A percentile compares a stretch with the other conserved stretches of the same genome.
These are phyloP conservation scores for Acleris sparsana DNA, from an alignment of 2,888 invertebrate genomes.

Conservation along the genomic window DNA sequence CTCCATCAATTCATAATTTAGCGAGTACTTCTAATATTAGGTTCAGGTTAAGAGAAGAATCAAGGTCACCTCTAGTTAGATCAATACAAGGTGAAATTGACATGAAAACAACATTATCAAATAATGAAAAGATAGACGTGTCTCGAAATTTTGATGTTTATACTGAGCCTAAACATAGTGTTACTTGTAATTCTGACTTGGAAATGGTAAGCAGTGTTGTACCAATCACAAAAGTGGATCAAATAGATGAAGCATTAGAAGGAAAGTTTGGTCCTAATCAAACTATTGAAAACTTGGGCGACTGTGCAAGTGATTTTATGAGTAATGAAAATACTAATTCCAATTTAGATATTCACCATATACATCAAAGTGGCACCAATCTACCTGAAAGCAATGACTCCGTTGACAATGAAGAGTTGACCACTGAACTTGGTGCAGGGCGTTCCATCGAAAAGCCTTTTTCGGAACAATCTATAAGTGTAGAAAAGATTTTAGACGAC, in stretches of 20 bases:
- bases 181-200: too few species aligned
- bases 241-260: background rate
- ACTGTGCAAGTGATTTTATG: slow-evolving; percentile 5
- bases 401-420: background rate
- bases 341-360: slow-evolving; percentile 9
- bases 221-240: background rate
- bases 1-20: too few species aligned
- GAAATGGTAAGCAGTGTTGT: background rate
- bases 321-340: slow-evolving; percentile 18
- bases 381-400: slow-evolving; percentile 1
- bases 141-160: background rate
- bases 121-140: too few species aligned
- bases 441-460: background rate
- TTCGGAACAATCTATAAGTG: background rate
- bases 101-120: too few species aligned
- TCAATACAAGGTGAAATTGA: background rate
- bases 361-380: slow-evolving; percentile 8
- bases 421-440: background rate
- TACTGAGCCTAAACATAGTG: background rate
- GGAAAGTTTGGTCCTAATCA: background rate
- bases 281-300: background rate
- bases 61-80: background rate
- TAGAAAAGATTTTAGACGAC: too few species aligned
- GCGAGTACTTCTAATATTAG: too few species aligned
- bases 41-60: too few species aligned